A percentile compares a stretch with the other conserved stretches of the same genome.
These are phyloP conservation scores for Rhea pennata DNA, from an alignment of 2,113 vertebrate genomes.

Conservation along the genomic window DNA sequence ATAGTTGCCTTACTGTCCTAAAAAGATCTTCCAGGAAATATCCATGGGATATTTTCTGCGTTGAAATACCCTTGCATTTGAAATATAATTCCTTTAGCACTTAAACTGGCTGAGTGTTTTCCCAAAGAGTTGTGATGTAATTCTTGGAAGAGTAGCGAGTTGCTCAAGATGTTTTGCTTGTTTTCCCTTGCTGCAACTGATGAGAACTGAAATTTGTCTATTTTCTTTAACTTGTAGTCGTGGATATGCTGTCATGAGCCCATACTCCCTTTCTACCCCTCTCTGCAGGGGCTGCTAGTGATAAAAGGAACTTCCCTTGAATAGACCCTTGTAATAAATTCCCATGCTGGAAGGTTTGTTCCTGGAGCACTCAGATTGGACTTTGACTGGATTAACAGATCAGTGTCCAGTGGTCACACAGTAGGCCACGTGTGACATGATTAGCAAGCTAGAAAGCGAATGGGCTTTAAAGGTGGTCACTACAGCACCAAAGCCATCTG, in stretches of 20 bases:
- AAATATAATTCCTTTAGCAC: not conserved
- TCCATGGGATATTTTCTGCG: not conserved
- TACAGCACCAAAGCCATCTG: constrained; percentile 45
- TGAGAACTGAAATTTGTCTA: not conserved
- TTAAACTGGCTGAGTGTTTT: not conserved
- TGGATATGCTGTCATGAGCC: not conserved
- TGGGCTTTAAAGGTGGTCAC: constrained; percentile 45
- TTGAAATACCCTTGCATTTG: not conserved
- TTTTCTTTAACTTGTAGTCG: not conserved
- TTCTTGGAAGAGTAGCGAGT: not conserved
- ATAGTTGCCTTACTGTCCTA: not conserved
- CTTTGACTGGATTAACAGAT: constrained; percentile 52
- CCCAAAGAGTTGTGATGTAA: not conserved
- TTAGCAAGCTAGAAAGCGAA: constrained; percentile 45
- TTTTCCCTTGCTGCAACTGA: accelerated
- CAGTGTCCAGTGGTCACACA: constrained; percentile 12
- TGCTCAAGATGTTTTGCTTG: not conserved
- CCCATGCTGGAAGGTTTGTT: not conserved
- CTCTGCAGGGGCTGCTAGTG: not conserved
- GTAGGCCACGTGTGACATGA: constrained; percentile 43
- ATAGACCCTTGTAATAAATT: not conserved
- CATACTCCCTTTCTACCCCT: not conserved
- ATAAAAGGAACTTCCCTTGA: not conserved
- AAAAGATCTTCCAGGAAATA: not conserved
- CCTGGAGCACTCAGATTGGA: not conserved